phyloP scores from a whole-genome alignment of 2,888 invertebrate species.

The Strigamia transsilvanica region DNA sequence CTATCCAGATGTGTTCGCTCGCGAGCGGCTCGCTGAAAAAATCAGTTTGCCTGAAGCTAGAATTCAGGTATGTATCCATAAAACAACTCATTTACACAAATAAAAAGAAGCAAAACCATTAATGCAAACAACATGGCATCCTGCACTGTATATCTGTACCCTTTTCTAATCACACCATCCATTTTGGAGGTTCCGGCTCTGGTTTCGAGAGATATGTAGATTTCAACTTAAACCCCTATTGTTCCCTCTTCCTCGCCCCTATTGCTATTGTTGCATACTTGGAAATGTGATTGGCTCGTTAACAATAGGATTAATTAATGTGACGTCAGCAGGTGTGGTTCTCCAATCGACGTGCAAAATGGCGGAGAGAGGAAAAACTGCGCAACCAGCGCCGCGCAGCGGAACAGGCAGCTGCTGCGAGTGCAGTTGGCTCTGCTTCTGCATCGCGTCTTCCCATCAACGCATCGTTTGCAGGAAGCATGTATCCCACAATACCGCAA shows the following conservation, averaged over 20 bases:
- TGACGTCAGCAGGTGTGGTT: conserved; percentile 89
- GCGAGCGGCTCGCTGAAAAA: conserved; percentile 62
- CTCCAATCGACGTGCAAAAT: conserved; percentile 94
- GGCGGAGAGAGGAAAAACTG: conserved; percentile 94
- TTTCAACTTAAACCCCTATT: conserved; percentile 1
- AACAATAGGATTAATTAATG: conserved; percentile 60
- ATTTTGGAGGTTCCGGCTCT: neutral
- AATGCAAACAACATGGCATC: neutral
- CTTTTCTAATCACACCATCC: neutral
- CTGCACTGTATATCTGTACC: neutral
- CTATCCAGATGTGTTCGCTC: conserved; percentile 64
- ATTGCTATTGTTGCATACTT: neutral
- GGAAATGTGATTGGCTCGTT: neutral
- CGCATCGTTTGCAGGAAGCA: conserved; percentile 84
- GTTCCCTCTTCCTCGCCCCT: neutral
- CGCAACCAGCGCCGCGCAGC: conserved; percentile 80
- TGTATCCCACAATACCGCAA: conserved; percentile 95
- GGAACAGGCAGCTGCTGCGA: conserved; percentile 62
- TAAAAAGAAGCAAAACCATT: too few relatives aligned
- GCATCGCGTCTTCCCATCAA: conserved; percentile 70
- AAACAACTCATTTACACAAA: neutral
- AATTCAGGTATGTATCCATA: conserved; percentile 61
- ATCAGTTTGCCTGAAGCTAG: conserved; percentile 63
- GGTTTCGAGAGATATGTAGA: conserved; percentile 5
- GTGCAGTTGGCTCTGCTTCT: conserved; percentile 67